Base-by-base conservation (phyloP, 2,113 vertebrate species). In the Aphyosemion australe region DNA sequence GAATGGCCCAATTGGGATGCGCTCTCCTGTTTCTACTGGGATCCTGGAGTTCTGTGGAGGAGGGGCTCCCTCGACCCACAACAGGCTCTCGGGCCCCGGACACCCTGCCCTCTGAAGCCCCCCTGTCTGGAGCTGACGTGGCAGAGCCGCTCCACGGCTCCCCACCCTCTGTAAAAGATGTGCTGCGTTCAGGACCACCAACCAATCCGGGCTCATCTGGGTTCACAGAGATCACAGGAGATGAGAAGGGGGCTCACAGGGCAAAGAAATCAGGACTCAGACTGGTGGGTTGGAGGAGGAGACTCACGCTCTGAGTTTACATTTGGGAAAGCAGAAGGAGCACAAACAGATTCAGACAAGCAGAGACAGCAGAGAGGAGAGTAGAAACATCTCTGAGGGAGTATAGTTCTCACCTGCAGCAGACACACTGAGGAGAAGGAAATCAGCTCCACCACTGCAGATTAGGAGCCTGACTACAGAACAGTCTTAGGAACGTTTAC, bases 1-100 rank as follows among this genome's bases (percentile, higher is more conserved):
- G 76, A 79, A 90, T 78, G 84, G 88, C 88, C 91, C 88, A 91
- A 82, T 90, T 91, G 79, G 91, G 90, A 74, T 91, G 88, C 78
- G 90, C 89, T 71, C 92, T 92, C 84, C 89, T 93, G 91, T 92
- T 91, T 91, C 91, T 91, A 90, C 85, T 89, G 64, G 86, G 88
- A 53, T 90, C 90, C 84, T 85, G 90, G 4, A 76, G 87, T 19
- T 91, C 80, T 1, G 76, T 84, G 67, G 78, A 66, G 53, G 84
- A 77, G 66, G 88, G 71, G 75, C 68, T 69, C 52, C 71, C 83
- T 72, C 74, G 50, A 72, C 82, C 78, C 73, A 72, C 73, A 72
- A 51, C 26, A 11, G 78, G 56, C 64, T 76, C 77, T 67, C 80
- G 61, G 74, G 76, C 72, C 70, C 72, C 78, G 65, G 74, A 58